Base-by-base conservation (phyloP, 2,113 vertebrate genomes). In the Tupaia chinensis region DNA sequence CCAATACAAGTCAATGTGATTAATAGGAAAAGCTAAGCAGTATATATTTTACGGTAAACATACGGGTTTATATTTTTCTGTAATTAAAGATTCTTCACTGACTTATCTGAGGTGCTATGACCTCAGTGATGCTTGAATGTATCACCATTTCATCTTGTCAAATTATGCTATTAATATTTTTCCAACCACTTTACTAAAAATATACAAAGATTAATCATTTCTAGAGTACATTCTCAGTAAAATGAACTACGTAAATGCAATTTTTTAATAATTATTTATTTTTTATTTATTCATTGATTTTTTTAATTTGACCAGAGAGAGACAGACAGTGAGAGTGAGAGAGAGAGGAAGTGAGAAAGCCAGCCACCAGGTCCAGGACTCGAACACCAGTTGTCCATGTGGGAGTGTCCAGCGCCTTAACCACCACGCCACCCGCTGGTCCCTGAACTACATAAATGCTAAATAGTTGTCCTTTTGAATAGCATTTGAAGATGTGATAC, bases 151-250 rank as follows among this genome's bases (percentile, higher is more conserved):
- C 27, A 14, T 19, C 8, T 23, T 83, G 58, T 89, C 85, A 73
- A 86, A 32, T 14, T 88, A 93, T 58, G 22, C 63, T n/a, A 56
- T 17, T 32, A 78, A 85, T 25, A 76, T 7, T 27, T 61, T 77
- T n/a, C 20, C 66, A 56, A 29, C 5, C 53, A 65, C 25, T 88
- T 86, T 66, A 56, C 61, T 63, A 65, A 79, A 79, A 85, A 87
- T 0, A 32, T 56, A 29, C 80, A 53, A 77, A 85, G 63, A 73
- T 90, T 66, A 80, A 78, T 78, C 73, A 91, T 86, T 54, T 85
- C 34, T 65, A 87, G 80, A 95, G 76, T 34, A 83, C 34, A 77
- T 86, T 74, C 89, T 87, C 90, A 95, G 92, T 76, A 94, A 85
- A 96, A 96, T 7, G 77, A 69, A 34, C 29, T 32, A 63, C 61